Evolutionary conservation across 2,113 vertebrate genomes (phyloP), one percentile per base, ranked within the genome.

Genomic region (Saguinus midas): DNA sequence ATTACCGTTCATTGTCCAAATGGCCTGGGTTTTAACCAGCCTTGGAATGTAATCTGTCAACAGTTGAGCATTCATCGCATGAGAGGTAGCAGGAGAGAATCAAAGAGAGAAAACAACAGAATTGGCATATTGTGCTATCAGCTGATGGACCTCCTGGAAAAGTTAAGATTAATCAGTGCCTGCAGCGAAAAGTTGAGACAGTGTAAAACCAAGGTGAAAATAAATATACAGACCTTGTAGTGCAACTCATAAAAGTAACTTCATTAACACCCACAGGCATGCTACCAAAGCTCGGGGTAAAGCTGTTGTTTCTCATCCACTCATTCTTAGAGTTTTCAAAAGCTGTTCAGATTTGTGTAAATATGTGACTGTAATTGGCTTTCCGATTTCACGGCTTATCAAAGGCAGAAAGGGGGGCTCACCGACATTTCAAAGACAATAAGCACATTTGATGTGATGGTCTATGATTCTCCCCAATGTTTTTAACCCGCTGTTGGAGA

Each of bases 401-500:
- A 94, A 96, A 96, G 98, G 82, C 94, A 93, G 89, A 90, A 95
- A 85, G 37, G n/a, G 18, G 58, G 29, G 7, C 94, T 94, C 80
- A 29, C 70, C n/a, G 50, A 97, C 98, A 97, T 98, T 98, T 98
- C 98, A 98, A 98, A 98, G 98, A 98, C 97, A 98, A 94, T 98
- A 98, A 97, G 37, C 97, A 73, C 96, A 98, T 98, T 98, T 98
- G 98, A 98, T 97, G 96, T 93, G 98, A 98, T 98, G 96, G 97
- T 98, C 96, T 98, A 88, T 98, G 98, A 98, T 98, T 98, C 97
- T 98, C 96, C 98, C 95, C 98, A 98, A 96, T 98, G 97, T 98
- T 99, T 96, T 98, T 98, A 98, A 98, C 98, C 98, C 94, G 91
- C 95, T 76, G 98, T 95, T 98, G 97, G 97, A 98, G 98, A 99